Evolutionary conservation across 2,888 invertebrate species (phyloP).

Genomic region (Autographa gamma): DNA sequence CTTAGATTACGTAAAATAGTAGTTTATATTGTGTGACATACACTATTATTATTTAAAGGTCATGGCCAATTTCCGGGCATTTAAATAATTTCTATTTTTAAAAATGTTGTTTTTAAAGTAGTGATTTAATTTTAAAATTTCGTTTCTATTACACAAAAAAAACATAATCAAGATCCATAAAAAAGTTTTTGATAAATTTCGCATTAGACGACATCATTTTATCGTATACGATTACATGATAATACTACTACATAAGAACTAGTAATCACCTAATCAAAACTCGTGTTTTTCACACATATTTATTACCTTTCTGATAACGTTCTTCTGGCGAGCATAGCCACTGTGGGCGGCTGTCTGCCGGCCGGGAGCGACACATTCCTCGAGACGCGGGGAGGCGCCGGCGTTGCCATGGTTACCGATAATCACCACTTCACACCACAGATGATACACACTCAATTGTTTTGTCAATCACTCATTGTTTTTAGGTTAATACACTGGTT

Average conservation of each 20-base stretch:
- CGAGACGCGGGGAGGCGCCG: slow-evolving; percentile 81
- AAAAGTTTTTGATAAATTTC: background rate
- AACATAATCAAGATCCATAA: background rate
- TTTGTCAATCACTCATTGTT: slow-evolving; percentile 21
- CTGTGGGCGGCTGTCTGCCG: slow-evolving; percentile 82
- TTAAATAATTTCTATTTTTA: too few species aligned
- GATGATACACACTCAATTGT: slow-evolving; percentile 22
- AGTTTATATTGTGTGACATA: too few species aligned
- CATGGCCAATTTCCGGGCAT: too few species aligned
- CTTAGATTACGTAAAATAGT: background rate
- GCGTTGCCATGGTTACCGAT: slow-evolving; percentile 72
- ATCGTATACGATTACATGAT: background rate
- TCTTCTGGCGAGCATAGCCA: slow-evolving; percentile 77
- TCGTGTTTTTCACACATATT: too few species aligned
- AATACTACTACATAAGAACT: background rate
- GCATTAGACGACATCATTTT: background rate
- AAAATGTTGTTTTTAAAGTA: too few species aligned
- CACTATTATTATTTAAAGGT: too few species aligned
- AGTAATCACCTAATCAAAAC: background rate
- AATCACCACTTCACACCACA: slow-evolving; percentile 30
- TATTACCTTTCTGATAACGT: slow-evolving; percentile 85
- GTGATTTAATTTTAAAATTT: too few species aligned
- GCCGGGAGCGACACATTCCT: slow-evolving; percentile 85
- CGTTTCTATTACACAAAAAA: too few species aligned
- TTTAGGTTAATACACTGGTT: slow-evolving; percentile 9